phyloP scores from a whole-genome alignment of 2,888 invertebrate species.

The Meandrusa payeni region DNA sequence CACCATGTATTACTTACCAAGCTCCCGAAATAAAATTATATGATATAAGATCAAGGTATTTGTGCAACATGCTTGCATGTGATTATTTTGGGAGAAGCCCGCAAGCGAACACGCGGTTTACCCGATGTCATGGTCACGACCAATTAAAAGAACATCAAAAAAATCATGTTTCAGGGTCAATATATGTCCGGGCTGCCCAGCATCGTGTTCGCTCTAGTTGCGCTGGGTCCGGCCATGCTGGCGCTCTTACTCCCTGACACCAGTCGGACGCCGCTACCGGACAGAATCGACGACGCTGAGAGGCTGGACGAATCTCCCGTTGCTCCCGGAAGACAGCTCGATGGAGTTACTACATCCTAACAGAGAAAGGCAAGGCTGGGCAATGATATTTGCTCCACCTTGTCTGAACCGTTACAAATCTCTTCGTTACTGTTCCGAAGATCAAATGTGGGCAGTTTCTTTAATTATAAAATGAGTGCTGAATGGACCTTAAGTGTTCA shows the following conservation, averaged over 20 bases:
- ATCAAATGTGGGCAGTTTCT: not conserved
- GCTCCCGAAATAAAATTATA: too few species aligned
- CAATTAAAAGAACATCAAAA: too few species aligned
- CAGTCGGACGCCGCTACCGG: conserved; percentile 53
- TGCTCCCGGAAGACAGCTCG: conserved; percentile 36
- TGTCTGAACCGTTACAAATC: too few species aligned
- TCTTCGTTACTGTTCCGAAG: too few species aligned
- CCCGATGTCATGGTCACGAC: too few species aligned
- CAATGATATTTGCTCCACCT: not conserved
- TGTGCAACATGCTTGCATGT: too few species aligned
- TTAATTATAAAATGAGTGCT: too few species aligned
- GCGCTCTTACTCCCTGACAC: conserved; percentile 64
- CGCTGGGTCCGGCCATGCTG: conserved; percentile 55
- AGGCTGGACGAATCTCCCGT: conserved; percentile 38
- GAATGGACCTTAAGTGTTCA: too few species aligned
- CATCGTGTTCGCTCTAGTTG: conserved; percentile 56
- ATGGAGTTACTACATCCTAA: conserved; percentile 16
- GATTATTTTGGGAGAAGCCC: too few species aligned
- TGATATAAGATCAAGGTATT: too few species aligned
- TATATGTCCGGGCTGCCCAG: conserved; percentile 62
- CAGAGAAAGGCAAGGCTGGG: not conserved
- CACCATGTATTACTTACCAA: too few species aligned
- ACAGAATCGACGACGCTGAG: conserved; percentile 55
- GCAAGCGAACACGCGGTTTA: too few species aligned
- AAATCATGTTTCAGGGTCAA: conserved; percentile 50